phyloP scores from a whole-genome alignment of 2,113 vertebrate genomes.

The human (Homo sapiens) region GRCh38 chr22:24264001-24264500 shows the following conservation, averaged over 20 bases:
- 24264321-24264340: not conserved
- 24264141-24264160: not conserved
- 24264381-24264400: not conserved
- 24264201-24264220: not conserved
- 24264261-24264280: not conserved
- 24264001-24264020: no score
- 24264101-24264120: not conserved
- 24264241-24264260: not conserved
- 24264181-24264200: accelerated
- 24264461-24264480: not conserved
- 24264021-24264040: not conserved
- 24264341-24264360: not conserved
- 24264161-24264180: no score
- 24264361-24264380: not conserved
- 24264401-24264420: not conserved
- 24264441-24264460: not conserved
- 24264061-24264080: not conserved
- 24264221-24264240: not conserved
- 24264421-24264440: not conserved
- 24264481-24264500: not conserved
- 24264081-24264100: not conserved
- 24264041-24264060: not conserved
- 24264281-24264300: not conserved
- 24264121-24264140: not conserved
- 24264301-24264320: not conserved